Percentiles rank a stretch among this genome's conserved stretches.
Conservation (phyloP, 1,140 invertebrate species). For the Euwallacea similis region DNA sequence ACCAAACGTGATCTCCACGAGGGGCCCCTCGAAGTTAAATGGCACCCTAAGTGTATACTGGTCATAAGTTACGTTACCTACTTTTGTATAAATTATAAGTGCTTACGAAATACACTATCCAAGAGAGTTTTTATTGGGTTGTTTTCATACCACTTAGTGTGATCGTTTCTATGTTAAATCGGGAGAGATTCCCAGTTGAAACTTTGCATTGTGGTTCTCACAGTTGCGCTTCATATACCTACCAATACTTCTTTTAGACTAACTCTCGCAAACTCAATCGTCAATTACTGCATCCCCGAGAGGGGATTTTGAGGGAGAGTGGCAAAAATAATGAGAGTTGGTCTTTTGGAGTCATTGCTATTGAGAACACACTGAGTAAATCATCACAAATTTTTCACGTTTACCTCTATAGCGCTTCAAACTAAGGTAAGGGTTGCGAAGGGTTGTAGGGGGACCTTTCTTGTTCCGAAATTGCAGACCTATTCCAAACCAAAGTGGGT, state of each 20-base stretch:
- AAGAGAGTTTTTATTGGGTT: constrained; percentile 17
- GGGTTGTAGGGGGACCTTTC: neutral
- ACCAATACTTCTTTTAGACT: too few species aligned
- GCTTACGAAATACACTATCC: constrained; percentile 25
- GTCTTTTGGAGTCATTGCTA: too few species aligned
- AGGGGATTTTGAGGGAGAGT: too few species aligned
- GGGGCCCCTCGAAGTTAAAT: constrained; percentile 22
- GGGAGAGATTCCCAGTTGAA: too few species aligned
- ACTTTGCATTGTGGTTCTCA: too few species aligned
- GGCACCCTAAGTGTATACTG: constrained; percentile 21
- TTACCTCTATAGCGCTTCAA: constrained; percentile 6
- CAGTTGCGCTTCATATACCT: too few species aligned
- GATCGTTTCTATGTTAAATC: constrained; percentile 31
- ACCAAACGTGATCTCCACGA: constrained; percentile 18
- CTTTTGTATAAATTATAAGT: constrained; percentile 22
- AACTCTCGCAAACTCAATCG: too few species aligned
- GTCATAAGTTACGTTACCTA: constrained; percentile 26
- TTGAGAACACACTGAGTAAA: too few species aligned
- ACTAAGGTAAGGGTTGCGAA: constrained; percentile 14
- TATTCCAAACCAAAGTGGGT: constrained; percentile 22
- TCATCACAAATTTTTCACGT: neutral
- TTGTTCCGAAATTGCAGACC: neutral
- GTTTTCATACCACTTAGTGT: constrained; percentile 32
- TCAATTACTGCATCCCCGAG: too few species aligned
- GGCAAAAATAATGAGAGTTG: too few species aligned